Evolutionary conservation across 2,888 invertebrate species (phyloP).

Genomic region (Tetanocera ferruginea): DNA sequence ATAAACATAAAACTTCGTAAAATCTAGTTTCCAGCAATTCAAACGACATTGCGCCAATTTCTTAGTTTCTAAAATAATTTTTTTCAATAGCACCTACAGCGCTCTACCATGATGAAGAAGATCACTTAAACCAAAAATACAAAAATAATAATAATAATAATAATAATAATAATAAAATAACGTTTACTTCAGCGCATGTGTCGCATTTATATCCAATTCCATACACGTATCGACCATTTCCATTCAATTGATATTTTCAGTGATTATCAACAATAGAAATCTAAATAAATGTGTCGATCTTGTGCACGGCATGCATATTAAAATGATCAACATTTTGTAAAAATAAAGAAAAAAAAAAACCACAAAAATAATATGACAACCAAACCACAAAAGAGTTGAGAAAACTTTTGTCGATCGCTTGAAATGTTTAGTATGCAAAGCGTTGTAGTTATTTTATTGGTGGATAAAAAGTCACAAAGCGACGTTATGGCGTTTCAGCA

Average conservation of each 20-base stretch:
- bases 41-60: background rate
- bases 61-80: background rate
- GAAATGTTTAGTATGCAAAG: background rate
- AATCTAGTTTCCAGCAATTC: background rate
- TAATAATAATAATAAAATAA: no score
- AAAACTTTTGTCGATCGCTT: background rate
- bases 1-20: background rate
- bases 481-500: conserved; percentile 23
- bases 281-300: conserved; percentile 51
- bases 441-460: background rate
- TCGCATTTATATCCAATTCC: conserved; percentile 11
- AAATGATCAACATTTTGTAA: background rate
- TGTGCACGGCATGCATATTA: conserved; percentile 16
- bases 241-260: conserved; percentile 53
- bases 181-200: no score
- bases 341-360: background rate
- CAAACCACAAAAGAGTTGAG: background rate
- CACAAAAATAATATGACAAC: background rate
- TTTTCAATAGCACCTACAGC: background rate
- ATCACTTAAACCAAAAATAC: background rate
- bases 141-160: background rate
- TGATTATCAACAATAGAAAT: conserved; percentile 54
- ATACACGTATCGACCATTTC: conserved; percentile 22
- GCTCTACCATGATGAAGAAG: background rate
- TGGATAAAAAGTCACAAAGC: background rate